Percentiles rank a stretch among this genome's conserved stretches.
phyloP scores from a whole-genome alignment of 2,113 vertebrate species.

The Dromaius novaehollandiae region DNA sequence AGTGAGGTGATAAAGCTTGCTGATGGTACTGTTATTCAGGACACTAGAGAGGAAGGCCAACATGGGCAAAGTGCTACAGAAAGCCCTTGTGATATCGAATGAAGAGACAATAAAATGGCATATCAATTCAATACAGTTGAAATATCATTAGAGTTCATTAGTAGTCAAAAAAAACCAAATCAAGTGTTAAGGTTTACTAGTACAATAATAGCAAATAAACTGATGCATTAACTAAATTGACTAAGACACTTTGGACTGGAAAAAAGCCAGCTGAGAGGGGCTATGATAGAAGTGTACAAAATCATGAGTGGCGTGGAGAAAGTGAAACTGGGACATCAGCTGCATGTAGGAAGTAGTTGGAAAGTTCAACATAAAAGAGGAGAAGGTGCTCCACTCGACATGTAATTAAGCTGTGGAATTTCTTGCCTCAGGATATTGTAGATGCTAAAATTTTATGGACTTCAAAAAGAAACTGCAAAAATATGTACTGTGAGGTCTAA shows the following conservation, averaged over 20 bases:
- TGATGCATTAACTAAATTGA: neutral
- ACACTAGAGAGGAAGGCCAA: conserved; percentile 27
- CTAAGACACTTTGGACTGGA: neutral
- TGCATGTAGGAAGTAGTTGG: neutral
- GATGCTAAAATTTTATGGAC: conserved; percentile 24
- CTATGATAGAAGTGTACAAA: neutral
- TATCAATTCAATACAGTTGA: neutral
- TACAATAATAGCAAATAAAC: neutral
- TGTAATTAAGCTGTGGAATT: neutral
- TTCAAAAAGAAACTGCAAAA: conserved; percentile 22
- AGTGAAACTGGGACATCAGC: neutral
- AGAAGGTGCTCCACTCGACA: neutral
- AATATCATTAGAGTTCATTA: neutral
- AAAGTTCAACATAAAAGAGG: neutral
- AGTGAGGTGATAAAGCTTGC: conserved; percentile 11
- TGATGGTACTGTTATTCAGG: conserved; percentile 40
- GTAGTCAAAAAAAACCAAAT: neutral
- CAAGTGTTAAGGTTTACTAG: neutral
- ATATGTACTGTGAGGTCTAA: neutral
- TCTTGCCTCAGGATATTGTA: conserved; percentile 18
- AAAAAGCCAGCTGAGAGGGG: neutral
- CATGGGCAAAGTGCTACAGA: neutral
- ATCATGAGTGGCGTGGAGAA: neutral
- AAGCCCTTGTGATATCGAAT: neutral
- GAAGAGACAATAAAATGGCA: conserved; percentile 6